These are phyloP conservation scores for Erpornis zantholeuca DNA, from an alignment of 2,113 vertebrate genomes.

Conservation along the genomic window DNA sequence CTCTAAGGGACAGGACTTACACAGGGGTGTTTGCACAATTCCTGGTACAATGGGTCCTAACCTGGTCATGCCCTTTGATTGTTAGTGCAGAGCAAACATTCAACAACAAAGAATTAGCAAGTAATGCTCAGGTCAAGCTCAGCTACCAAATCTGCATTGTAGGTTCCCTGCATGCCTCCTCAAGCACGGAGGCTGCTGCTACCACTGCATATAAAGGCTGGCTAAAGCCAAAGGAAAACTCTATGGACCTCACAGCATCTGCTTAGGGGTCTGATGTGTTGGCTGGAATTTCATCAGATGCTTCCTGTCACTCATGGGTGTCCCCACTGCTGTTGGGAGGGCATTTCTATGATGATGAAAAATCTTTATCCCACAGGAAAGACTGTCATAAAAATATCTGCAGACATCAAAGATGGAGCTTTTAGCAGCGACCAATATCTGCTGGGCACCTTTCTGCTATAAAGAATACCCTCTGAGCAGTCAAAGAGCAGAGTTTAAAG, in stretches of 20 bases:
- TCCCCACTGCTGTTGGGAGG: background rate
- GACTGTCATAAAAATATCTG: background rate
- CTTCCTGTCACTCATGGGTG: background rate
- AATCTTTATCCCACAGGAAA: background rate
- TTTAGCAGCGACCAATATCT: background rate
- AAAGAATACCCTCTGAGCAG: background rate
- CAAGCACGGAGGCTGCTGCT: background rate
- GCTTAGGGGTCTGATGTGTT: background rate
- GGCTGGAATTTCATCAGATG: background rate
- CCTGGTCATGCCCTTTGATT: slow-evolving; percentile 53
- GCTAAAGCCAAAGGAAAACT: background rate
- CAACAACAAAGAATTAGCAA: slow-evolving; percentile 7
- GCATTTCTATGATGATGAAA: background rate
- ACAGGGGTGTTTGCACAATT: slow-evolving; percentile 35
- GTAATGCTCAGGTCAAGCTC: background rate
- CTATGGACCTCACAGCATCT: background rate
- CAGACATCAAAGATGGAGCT: background rate
- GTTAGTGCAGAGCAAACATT: slow-evolving; percentile 47
- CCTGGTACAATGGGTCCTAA: slow-evolving; percentile 51
- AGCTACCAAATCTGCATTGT: background rate
- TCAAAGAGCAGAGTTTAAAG: background rate
- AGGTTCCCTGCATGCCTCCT: background rate
- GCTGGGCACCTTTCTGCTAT: background rate
- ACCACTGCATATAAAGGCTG: background rate
- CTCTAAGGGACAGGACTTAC: background rate